These are phyloP conservation scores for Linnaemya vulpina DNA, from an alignment of 2,888 invertebrate genomes.

Conservation along the genomic window DNA sequence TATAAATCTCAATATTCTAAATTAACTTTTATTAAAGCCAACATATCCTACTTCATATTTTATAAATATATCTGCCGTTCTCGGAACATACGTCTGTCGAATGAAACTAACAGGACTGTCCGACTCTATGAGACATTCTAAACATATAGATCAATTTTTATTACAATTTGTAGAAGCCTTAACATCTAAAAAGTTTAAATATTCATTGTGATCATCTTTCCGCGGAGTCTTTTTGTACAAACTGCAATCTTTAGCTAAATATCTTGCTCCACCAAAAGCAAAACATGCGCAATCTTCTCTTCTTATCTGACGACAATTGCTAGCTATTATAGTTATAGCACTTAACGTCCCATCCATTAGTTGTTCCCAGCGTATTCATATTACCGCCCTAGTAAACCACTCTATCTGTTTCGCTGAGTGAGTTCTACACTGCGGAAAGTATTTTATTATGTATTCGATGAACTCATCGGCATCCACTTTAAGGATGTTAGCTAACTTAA, in stretches of 20 bases:
- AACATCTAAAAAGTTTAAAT: constrained; percentile 41
- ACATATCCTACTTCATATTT: too few relatives aligned
- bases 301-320: constrained; percentile 40
- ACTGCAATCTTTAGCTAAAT: constrained; percentile 37
- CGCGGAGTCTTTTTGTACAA: constrained; percentile 15
- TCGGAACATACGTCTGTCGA: too few relatives aligned
- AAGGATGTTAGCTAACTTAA: constrained; percentile 30
- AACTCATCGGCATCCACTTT: constrained; percentile 45
- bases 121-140: constrained; percentile 70
- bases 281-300: constrained; percentile 42
- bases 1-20: constrained; percentile 50
- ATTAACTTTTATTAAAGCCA: constrained; percentile 66
- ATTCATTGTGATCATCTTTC: constrained; percentile 32
- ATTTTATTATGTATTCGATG: constrained; percentile 37
- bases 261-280: constrained; percentile 31
- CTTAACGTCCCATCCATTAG: constrained; percentile 20
- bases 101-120: constrained; percentile 68
- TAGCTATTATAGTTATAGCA: constrained; percentile 52
- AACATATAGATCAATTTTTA: constrained; percentile 39
- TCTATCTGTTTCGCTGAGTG: too few relatives aligned
- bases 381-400: background rate
- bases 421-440: constrained; percentile 37
- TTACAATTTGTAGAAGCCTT: constrained; percentile 16
- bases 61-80: too few relatives aligned
- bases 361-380: constrained; percentile 11